Evolutionary conservation across 1,140 invertebrate genomes (phyloP).

Genomic region (Apocrypta bakeri): DNA sequence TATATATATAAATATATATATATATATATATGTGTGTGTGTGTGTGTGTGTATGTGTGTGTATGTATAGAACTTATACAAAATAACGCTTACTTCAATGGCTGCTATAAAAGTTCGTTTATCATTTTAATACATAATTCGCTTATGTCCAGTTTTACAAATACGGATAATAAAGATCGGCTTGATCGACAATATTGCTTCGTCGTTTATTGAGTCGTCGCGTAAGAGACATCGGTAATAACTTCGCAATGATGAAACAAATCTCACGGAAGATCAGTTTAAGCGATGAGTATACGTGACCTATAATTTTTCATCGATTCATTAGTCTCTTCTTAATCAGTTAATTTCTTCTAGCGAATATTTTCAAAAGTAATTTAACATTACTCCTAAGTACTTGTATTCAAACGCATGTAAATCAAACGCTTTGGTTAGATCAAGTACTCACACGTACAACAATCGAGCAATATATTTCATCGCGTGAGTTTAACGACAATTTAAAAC

Average conservation of each 20-base stretch:
- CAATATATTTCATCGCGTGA: not conserved
- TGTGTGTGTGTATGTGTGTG: no score
- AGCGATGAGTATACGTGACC: not conserved
- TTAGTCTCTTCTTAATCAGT: not conserved
- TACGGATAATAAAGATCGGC: not conserved
- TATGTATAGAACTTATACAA: conserved; percentile 10
- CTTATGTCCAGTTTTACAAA: not conserved
- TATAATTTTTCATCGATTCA: not conserved
- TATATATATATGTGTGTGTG: no score
- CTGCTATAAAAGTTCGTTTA: not conserved
- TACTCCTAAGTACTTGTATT: not conserved
- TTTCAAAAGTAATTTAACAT: no score
- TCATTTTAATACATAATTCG: not conserved
- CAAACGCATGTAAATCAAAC: not conserved
- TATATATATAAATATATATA: no score
- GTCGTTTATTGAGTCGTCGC: not conserved
- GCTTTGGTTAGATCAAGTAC: not conserved
- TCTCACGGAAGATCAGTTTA: not conserved
- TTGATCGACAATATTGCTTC: not conserved
- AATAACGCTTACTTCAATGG: not conserved
- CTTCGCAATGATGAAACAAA: not conserved
- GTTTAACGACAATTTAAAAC: not conserved
- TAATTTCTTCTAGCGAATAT: no score
- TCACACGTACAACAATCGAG: not conserved
- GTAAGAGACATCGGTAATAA: not conserved